Percentiles rank a stretch among this genome's conserved stretches.
Conservation (phyloP, 2,797 vertebrate species). For the Acanthis flammea region DNA sequence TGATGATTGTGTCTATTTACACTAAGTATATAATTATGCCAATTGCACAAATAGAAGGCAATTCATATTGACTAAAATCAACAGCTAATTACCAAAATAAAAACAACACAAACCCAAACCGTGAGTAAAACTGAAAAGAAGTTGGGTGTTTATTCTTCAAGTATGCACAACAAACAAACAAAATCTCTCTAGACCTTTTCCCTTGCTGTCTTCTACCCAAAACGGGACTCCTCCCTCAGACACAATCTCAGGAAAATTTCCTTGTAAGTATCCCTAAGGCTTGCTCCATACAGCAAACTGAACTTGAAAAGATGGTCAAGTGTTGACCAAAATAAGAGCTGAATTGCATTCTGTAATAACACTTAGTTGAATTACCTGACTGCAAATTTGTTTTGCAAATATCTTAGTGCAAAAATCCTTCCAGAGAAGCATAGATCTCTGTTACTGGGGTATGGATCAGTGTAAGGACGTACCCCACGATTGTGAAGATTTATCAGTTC, state of each 20-base stretch:
- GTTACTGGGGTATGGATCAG: not conserved
- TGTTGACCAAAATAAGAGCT: not conserved
- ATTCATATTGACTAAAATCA: not conserved
- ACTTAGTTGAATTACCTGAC: not conserved
- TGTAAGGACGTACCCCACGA: not conserved
- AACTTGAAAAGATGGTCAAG: not conserved
- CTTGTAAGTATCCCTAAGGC: not conserved
- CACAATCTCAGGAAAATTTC: not conserved
- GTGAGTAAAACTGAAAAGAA: not conserved
- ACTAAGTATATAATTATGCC: constrained; percentile 56
- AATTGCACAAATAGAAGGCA: constrained; percentile 43
- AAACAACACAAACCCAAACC: constrained; percentile 16
- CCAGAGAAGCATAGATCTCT: not conserved
- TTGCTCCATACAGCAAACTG: not conserved
- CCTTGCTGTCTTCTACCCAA: not conserved
- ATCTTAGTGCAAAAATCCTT: not conserved
- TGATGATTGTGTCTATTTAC: constrained; percentile 48
- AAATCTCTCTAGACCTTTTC: not conserved
- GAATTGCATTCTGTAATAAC: not conserved
- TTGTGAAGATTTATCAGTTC: not conserved
- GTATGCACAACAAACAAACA: not conserved
- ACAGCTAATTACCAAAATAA: constrained; percentile 41
- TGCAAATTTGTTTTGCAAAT: not conserved
- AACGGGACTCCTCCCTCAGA: not conserved
- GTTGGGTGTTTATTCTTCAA: not conserved